Base-by-base conservation (phyloP, 2,888 invertebrate species). In the Erebia epiphron region DNA sequence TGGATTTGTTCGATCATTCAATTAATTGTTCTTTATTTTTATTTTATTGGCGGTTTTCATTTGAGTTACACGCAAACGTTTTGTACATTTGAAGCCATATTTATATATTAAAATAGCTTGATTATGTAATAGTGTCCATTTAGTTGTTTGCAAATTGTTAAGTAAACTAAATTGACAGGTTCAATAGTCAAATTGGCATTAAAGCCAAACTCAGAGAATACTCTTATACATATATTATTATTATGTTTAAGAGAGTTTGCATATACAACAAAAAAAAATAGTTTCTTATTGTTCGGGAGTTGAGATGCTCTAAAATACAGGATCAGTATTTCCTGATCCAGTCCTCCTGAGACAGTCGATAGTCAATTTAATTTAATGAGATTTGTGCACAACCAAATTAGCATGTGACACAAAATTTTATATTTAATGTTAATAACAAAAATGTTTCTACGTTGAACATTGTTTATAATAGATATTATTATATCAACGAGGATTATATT, bases 71-170 rank as follows among this genome's bases (percentile, higher is more conserved):
- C 14, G n/a, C n/a, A 60, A 16, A 60, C n/a, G 2, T 35, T 58
- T 58, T 58, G n/a, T 58, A n/a, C 58, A 60, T 60, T 18, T 43
- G 43, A 61, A 61, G 43, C 18, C 61, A 61, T 61, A 61, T 60
- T 60, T 43, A 43, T 61, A 46, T 43, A 61, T 16, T 18, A 46
- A 60, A 10, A 46, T 61, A 43, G 43, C 18, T 43, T 60, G 11
- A 16, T 60, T 26, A 57, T 5, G 58, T 58, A 41, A 60, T 26
- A 14, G 26, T 60, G 60, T 14, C 2, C 9, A 8, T 26, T 35
- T 26, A 26, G 26, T 58, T 58, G 35, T 58, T n/a, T 35, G n/a
- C 14, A 58, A 58, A 58, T n/a, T 58, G 5, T 9, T 16, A 54
- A 54, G 8, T 16, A 54, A 54, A 35, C 14, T 26, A 58, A 58